Evolutionary conservation across 2,113 vertebrate genomes (phyloP), one percentile per base, ranked within the genome.

Genomic region (Scytalopus superciliaris): DNA sequence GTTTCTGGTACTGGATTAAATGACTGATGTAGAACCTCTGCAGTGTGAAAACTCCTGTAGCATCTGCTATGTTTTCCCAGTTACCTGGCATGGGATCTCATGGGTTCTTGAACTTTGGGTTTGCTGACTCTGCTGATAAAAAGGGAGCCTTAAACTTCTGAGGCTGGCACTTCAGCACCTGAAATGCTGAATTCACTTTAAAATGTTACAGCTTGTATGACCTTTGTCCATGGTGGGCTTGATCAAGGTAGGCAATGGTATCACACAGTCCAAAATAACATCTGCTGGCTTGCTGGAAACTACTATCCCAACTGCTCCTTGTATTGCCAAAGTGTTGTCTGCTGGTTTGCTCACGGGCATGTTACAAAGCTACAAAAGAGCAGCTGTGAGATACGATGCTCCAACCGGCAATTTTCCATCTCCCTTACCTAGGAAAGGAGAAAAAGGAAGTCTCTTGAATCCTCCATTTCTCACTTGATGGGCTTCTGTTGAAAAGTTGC

Each of bases 1-100:
- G 42, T 88, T 91, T 80, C 63, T 85, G 75, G 63, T 10, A 49
- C 72, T 37, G 55, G 42, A 47, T 90, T 93, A 88, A 69, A 59
- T 50, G 42, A 44, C 87, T 94, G 33, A 59, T 1, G 1, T 5
- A 9, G 16, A 85, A 63, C 52, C 33, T 83, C 45, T 80, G 67
- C 19, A 50, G 15, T 10, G 16, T 62, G 30, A 89, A 55, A 83
- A 18, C 19, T 91, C 8, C 45, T 53, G 19, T 53, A 57, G 56
- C 28, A 75, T 42, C 67, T 3, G 5, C 60, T 78, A 18, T 7
- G 2, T 63, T 63, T 83, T 49, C 79, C 53, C 28, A 78, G 7
- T 53, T 40, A 40, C 1, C 2, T 42, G 52, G 64, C 13, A 21
- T 31, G 23, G 42, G 9, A 66, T 67, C 2, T 4, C 5, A 10